These are phyloP conservation scores for Rhamphomyia laevipes DNA, from an alignment of 2,888 invertebrate genomes.

Conservation along the genomic window DNA sequence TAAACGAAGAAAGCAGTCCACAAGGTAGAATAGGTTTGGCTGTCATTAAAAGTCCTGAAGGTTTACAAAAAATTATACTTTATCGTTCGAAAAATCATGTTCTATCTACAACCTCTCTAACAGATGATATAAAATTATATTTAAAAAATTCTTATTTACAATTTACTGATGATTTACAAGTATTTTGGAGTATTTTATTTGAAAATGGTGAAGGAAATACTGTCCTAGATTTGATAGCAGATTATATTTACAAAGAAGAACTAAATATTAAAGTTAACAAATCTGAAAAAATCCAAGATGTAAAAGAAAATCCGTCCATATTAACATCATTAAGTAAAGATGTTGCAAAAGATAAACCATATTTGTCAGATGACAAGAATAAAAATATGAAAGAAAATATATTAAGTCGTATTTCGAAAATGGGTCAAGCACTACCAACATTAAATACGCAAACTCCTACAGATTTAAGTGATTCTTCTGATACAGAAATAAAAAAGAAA, in stretches of 20 bases:
- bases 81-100: slow-evolving; percentile 24
- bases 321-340: slow-evolving; percentile 9
- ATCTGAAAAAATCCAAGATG: not conserved
- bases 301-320: slow-evolving; percentile 4
- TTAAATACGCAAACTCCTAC: slow-evolving; percentile 23
- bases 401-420: slow-evolving; percentile 45
- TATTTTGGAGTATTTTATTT: slow-evolving; percentile 46
- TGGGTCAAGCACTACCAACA: slow-evolving; percentile 41
- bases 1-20: slow-evolving; percentile 24
- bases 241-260: slow-evolving; percentile 10
- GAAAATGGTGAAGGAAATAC: slow-evolving; percentile 16
- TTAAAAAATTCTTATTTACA: slow-evolving; percentile 22
- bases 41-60: slow-evolving; percentile 29
- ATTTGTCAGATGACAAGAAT: slow-evolving; percentile 4
- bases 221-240: slow-evolving; percentile 1
- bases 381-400: not conserved
- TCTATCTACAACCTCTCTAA: slow-evolving; percentile 19
- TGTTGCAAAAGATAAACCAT: not conserved
- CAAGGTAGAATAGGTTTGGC: slow-evolving; percentile 39
- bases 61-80: slow-evolving; percentile 20
- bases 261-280: slow-evolving; percentile 11
- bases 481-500: slow-evolving; percentile 29
- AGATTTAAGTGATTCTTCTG: slow-evolving; percentile 38
- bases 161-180: slow-evolving; percentile 40
- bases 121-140: slow-evolving; percentile 13